Conservation (phyloP, 2,113 vertebrate genomes). For the Ranitomeya variabilis region DNA sequence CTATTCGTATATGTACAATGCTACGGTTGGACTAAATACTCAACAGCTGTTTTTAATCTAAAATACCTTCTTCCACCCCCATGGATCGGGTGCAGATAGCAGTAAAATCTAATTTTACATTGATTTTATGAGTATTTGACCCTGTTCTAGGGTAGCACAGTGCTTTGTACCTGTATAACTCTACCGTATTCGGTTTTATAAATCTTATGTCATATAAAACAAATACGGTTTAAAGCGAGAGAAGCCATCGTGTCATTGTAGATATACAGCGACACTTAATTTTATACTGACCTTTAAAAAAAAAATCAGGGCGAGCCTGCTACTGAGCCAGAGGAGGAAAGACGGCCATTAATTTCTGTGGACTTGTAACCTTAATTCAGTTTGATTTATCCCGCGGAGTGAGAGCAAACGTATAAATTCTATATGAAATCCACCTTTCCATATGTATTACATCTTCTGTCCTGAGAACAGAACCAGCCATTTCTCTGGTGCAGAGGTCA, state of each 20-base stretch:
- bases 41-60: too few relatives aligned
- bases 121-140: background rate
- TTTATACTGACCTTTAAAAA: slow-evolving; percentile 1
- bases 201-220: background rate
- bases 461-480: slow-evolving; percentile 42
- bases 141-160: background rate
- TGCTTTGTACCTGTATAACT: background rate
- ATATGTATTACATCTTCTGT: slow-evolving; percentile 42
- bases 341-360: slow-evolving; percentile 39
- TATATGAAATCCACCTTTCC: slow-evolving; percentile 47
- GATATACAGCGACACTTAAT: slow-evolving; percentile 21
- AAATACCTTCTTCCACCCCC: background rate
- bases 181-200: background rate
- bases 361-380: slow-evolving; percentile 57
- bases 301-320: background rate
- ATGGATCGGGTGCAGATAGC: background rate
- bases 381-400: slow-evolving; percentile 49
- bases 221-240: background rate
- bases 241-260: background rate
- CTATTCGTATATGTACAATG: too few relatives aligned
- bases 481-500: slow-evolving; percentile 50
- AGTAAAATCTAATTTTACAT: background rate
- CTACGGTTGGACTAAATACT: too few relatives aligned
- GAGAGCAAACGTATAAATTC: slow-evolving; percentile 51
- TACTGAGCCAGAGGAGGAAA: slow-evolving; percentile 23